Evolutionary conservation across 1,140 invertebrate species (phyloP), one percentile per base, ranked within the genome.

Genomic region (Psilanteris sp.): DNA sequence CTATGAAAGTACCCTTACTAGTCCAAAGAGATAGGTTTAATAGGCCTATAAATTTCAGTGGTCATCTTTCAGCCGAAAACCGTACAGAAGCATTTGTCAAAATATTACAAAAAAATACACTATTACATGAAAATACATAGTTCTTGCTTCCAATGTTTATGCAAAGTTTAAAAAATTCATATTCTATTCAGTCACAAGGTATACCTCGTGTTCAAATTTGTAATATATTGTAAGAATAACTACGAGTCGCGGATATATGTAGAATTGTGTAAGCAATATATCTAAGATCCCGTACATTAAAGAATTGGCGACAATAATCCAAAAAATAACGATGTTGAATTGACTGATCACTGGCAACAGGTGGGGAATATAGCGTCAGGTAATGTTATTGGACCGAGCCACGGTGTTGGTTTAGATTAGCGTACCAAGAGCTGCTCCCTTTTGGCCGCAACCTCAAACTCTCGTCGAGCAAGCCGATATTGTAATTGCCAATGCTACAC

Each of bases 341-440:
- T 85, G 84, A 85, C 79, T 84, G 84, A 87, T 87, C 78, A 80
- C 68, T 82, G 61, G 85, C 85, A 87, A 86, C 86, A 87, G 84
- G 82, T 87, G 85, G 83, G 73, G 81, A 81, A 82, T 83, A 81
- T 85, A 79, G 77, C 61, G 78, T 71, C 79, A 84, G 83, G 79
- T 83, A 81, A 78, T 74, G 75, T 74, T 78, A 78, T 55, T 67
- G 76, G 34, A 72, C 36, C 48, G 73, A 57, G 62, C 67, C 48
- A 43, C 59, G 62, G 78, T 76, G 79, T 81, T 78, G 73, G 77
- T 78, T 73, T 68, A 74, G 81, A 84, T 84, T 83, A 82, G 81
- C 82, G 80, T 81, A 82, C 80, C 78, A 82, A 82, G 81, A 84
- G 82, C 79, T 78, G 74, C 80, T 72, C 82, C 82, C 78, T 81